Base-by-base conservation (phyloP, 53 echinoderm and acorn worm species). In the Hippasteria phrygiana region DNA sequence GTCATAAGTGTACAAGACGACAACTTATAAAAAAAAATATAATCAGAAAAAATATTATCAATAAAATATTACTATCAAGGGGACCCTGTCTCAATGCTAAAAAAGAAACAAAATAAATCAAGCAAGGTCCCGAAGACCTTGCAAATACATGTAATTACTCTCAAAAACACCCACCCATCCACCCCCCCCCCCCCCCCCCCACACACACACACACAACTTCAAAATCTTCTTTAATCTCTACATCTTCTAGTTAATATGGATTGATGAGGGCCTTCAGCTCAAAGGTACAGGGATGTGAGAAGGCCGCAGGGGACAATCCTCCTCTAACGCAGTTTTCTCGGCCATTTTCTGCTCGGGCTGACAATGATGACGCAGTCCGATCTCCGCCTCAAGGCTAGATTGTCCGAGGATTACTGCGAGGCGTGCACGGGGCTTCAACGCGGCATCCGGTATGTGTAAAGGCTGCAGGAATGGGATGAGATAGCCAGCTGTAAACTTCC, bases 351-450 rank as follows among this genome's bases (percentile, higher is more conserved):
- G 73, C 73, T 73, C 42, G 73, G 42, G 24, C 40, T 73, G n/a
- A 5, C 22, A 12, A n/a, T 6, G 26, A 43, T 7, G 24, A 40
- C 18, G 69, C 3, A 14, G 69, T 20, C 10, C n/a, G 37, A 33
- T 35, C 33, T 17, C 69, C 41, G 79, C 66, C 82, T 82, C 65
- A 66, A 17, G 43, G 82, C 43, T 33, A 45, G 82, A 82, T 82
- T 66, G 24, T 17, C 31, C 20, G 55, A 26, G 37, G 55, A 55
- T 59, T 27, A 11, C 69, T 28, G 69, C 69, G 32, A 26, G 8
- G 48, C 48, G n/a, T n/a, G n/a, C n/a, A n/a, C n/a, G n/a, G n/a
- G n/a, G n/a, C n/a, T n/a, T n/a, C n/a, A n/a, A n/a, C n/a, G 59
- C 59, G 3, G 5, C 20, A 18, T 18, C 20, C 26, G 26, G 26